phyloP scores from a whole-genome alignment of 2,113 vertebrate genomes.

The Halichoerus grypus region DNA sequence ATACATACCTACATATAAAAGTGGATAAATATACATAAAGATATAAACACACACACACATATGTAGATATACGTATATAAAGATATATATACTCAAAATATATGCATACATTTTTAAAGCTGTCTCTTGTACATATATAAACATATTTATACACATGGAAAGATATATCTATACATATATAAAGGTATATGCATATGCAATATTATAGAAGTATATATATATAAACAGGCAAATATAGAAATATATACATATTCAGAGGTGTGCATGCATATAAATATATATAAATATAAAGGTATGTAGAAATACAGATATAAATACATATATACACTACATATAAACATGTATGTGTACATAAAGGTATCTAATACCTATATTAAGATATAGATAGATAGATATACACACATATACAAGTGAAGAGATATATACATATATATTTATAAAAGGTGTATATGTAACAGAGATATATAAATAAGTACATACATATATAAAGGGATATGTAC shows the following conservation, averaged over 20 bases:
- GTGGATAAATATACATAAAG: background rate
- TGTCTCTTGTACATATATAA: background rate
- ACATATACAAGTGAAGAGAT: background rate
- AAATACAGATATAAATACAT: background rate
- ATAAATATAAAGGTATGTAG: too few relatives aligned
- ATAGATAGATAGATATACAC: too few relatives aligned
- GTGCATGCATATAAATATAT: background rate
- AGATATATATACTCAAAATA: background rate
- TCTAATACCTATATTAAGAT: background rate
- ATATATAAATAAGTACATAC: background rate
- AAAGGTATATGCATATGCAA: background rate
- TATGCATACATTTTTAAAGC: too few relatives aligned
- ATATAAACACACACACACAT: background rate
- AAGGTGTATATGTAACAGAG: background rate
- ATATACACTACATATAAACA: background rate
- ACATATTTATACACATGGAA: background rate
- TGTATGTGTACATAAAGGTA: background rate
- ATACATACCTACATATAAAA: rapidly evolving
- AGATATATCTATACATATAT: background rate
- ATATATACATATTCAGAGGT: background rate
- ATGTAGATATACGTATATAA: background rate
- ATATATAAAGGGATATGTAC: background rate
- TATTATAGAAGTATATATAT: background rate
- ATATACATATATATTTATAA: too few relatives aligned
- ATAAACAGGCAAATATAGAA: background rate